Evolutionary conservation across 2,113 vertebrate species (phyloP).

Genomic region (Datnioides undecimradiatus): DNA sequence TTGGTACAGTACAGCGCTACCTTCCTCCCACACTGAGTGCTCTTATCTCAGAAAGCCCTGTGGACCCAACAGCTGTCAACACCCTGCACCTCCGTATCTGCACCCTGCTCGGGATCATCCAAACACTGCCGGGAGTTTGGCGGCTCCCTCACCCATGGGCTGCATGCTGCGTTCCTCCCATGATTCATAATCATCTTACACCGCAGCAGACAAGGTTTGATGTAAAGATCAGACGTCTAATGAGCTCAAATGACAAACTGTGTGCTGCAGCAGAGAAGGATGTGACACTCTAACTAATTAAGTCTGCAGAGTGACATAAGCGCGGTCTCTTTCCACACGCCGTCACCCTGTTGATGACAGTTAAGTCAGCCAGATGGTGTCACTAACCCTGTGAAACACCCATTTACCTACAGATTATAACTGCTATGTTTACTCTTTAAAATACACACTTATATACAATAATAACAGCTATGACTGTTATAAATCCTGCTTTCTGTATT

Average conservation of each 20-base stretch:
- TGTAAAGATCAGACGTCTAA: background rate
- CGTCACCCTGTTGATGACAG: too few relatives aligned
- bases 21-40: conserved; percentile 24
- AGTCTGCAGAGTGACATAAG: background rate
- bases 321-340: too few relatives aligned
- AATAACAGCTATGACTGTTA: too few relatives aligned
- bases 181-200: background rate
- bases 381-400: too few relatives aligned
- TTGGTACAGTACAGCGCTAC: conserved; percentile 9
- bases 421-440: too few relatives aligned
- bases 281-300: too few relatives aligned
- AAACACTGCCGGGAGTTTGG: conserved; percentile 19
- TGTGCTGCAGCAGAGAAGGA: background rate
- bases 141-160: background rate
- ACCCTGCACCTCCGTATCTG: conserved; percentile 13
- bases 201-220: background rate
- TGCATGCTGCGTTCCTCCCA: background rate
- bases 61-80: conserved; percentile 43
- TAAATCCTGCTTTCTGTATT: too few relatives aligned
- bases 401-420: too few relatives aligned
- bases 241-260: background rate
- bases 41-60: conserved; percentile 53
- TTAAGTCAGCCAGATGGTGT: too few relatives aligned
- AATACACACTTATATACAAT: too few relatives aligned
- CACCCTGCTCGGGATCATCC: conserved; percentile 16